These are phyloP conservation scores for Chaenodraco wilsoni DNA, from an alignment of 2,797 vertebrate genomes.

Conservation along the genomic window DNA sequence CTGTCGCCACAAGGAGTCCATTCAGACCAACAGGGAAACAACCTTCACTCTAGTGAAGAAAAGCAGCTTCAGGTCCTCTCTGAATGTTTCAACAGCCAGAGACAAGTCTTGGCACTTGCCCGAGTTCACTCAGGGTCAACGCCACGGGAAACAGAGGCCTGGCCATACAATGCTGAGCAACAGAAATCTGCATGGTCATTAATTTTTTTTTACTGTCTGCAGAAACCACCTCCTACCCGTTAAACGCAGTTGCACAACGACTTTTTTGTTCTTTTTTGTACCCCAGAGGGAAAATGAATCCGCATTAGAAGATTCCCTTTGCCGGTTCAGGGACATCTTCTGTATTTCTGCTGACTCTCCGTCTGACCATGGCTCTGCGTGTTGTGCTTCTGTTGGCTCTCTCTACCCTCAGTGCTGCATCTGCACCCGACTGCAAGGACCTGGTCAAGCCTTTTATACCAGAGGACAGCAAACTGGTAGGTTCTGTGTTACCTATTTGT, in stretches of 20 bases:
- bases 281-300: slow-evolving; percentile 43
- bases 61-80: slow-evolving; percentile 32
- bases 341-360: slow-evolving; percentile 30
- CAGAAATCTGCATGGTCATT: slow-evolving; percentile 50
- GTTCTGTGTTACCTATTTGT: slow-evolving; percentile 15
- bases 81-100: slow-evolving; percentile 29
- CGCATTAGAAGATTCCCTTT: slow-evolving; percentile 53
- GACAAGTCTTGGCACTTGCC: slow-evolving; percentile 52
- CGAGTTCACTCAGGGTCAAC: slow-evolving; percentile 42
- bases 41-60: slow-evolving; percentile 34
- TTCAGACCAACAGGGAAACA: slow-evolving; percentile 23
- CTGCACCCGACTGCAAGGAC: slow-evolving; percentile 72
- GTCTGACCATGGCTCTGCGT: slow-evolving; percentile 61
- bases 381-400: slow-evolving; percentile 58
- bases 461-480: slow-evolving; percentile 69
- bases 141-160: slow-evolving; percentile 33
- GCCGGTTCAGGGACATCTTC: slow-evolving; percentile 34
- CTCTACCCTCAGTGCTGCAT: slow-evolving; percentile 54
- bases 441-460: slow-evolving; percentile 71
- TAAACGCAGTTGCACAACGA: slow-evolving; percentile 40
- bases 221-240: slow-evolving; percentile 12
- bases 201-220: not conserved
- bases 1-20: slow-evolving; percentile 26
- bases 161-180: slow-evolving; percentile 48
- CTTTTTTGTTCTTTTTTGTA: slow-evolving; percentile 26